Evolutionary conservation across 2,113 vertebrate genomes (phyloP).

Genomic region (Eulemur macaco): DNA sequence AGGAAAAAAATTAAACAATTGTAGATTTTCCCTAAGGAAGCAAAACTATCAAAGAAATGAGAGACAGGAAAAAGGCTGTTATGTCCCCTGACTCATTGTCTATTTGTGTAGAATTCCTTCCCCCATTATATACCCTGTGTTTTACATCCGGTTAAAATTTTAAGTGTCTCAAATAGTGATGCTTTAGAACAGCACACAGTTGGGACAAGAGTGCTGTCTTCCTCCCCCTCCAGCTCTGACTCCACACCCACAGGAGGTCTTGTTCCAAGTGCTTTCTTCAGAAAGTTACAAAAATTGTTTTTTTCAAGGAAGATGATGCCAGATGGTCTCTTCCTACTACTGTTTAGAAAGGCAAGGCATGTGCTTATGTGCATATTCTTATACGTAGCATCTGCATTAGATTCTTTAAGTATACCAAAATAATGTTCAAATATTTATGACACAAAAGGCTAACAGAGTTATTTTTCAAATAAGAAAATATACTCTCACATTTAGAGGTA

Average conservation of each 20-base stretch:
- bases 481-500: too few relatives aligned
- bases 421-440: neutral
- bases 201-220: neutral
- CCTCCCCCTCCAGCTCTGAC: neutral
- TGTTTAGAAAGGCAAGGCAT: neutral
- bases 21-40: constrained; percentile 52
- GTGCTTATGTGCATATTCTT: neutral
- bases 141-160: neutral
- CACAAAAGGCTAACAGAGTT: neutral
- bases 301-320: neutral
- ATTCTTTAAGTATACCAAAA: neutral
- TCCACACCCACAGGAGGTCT: neutral
- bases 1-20: constrained; percentile 40
- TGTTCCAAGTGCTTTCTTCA: neutral
- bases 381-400: neutral
- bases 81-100: constrained; percentile 27
- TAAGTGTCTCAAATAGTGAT: neutral
- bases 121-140: neutral
- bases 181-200: neutral
- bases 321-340: neutral
- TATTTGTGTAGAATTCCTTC: constrained; percentile 28
- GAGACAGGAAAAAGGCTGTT: constrained; percentile 15
- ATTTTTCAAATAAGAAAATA: neutral
- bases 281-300: neutral
- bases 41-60: constrained; percentile 50